Evolutionary conservation across 2,888 invertebrate genomes (phyloP), one percentile per base, ranked within the genome.

Genomic region (Drosophila mettleri): DNA sequence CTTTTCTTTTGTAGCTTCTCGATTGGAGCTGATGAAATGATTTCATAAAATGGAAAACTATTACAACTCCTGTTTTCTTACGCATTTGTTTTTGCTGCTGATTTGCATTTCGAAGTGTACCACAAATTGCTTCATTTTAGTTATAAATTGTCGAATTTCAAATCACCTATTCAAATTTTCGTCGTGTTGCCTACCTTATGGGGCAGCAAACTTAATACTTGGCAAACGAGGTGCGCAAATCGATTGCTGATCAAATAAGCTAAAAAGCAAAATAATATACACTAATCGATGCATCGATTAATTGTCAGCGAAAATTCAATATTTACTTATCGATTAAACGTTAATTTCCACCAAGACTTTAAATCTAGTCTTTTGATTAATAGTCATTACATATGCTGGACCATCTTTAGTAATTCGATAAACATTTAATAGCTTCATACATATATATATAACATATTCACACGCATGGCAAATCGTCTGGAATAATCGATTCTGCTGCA

Each of bases 101-200:
- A 16, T 29, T 29, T 45, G 12, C 4, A 41, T 41, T 22, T 22
- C 12, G 22, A 20, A 41, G 7, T 14, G 20, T 7, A n/a, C 3
- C 6, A n/a, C 9, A 2, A 43, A 22, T 14, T 41, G 14, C 4
- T 22, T 24, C 24, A 9, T n/a, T 10, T 43, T 5, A 3, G 9
- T 24, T 24, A 5, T 4, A 20, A 12, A 10, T 10, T 39, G 10
- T 12, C n/a, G 14, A 41, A 8, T 22, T 41, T 22, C 3, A 22
- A 1, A 43, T n/a, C 9, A n/a, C 1, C 1, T n/a, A 2, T n/a
- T 24, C 5, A 4, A n/a, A 27, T 10, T n/a, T 10, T 6, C 16
- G 16, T 16, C 1, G 8, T 45, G 12, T 29, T 45, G 45, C 45
- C 45, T 45, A 45, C 45, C 18, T 45, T 45, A 29, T 45, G 45